A percentile compares a stretch with the other conserved stretches of the same genome.
These are phyloP conservation scores for Venturia canescens DNA, from an alignment of 1,140 invertebrate species.

Conservation along the genomic window DNA sequence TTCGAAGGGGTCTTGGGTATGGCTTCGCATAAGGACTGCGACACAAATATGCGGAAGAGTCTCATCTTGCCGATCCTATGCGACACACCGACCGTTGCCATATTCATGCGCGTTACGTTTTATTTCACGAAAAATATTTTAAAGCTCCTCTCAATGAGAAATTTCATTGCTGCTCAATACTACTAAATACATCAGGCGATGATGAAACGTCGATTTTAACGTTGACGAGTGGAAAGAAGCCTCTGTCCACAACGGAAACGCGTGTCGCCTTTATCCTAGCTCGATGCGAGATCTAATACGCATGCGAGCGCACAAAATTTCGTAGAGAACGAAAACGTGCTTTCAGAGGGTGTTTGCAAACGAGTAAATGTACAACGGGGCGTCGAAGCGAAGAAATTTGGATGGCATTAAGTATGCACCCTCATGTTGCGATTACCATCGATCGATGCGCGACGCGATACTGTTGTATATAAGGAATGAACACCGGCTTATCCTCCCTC, in stretches of 20 bases:
- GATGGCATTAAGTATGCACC: conserved; percentile 42
- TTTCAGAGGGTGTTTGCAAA: conserved; percentile 43
- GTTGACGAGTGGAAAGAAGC: not conserved
- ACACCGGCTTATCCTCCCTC: conserved; percentile 13
- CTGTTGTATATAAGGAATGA: conserved; percentile 53
- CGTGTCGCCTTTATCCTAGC: not conserved
- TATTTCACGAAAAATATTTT: too few species aligned
- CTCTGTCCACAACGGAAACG: conserved; percentile 6
- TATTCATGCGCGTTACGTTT: not conserved
- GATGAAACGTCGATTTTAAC: not conserved
- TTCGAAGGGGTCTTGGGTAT: conserved; percentile 39
- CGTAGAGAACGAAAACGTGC: conserved; percentile 58
- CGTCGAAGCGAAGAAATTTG: conserved; percentile 39
- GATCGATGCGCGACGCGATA: conserved; percentile 55
- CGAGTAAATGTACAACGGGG: conserved; percentile 34
- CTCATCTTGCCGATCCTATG: conserved; percentile 58
- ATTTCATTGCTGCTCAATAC: not conserved
- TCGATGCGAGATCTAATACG: conserved; percentile 38
- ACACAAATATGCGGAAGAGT: conserved; percentile 56
- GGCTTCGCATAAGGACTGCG: conserved; percentile 75
- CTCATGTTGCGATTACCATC: conserved; percentile 50
- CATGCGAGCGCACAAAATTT: not conserved
- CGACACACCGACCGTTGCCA: not conserved
- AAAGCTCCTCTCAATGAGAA: too few species aligned
- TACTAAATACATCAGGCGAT: not conserved